Evolutionary conservation across 1,140 invertebrate genomes (phyloP), one percentile per base, ranked within the genome.

Genomic region (Anastatus disparis): DNA sequence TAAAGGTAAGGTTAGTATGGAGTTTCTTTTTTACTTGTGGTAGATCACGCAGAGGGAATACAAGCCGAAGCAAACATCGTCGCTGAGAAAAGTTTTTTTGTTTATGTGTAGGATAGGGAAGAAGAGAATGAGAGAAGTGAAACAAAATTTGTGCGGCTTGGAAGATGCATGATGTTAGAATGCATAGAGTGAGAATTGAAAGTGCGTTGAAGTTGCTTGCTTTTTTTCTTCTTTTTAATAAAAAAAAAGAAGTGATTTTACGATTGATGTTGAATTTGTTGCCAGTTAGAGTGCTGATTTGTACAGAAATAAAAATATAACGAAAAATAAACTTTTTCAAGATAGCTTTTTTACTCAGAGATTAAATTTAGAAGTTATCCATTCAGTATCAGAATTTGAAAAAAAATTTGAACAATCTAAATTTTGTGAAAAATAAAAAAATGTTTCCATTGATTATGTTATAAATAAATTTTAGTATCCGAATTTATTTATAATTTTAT

Each of bases 1-100:
- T 48, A 15, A 29, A 52, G 24, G 24, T 2, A 29, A 35, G 31
- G 22, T 50, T 15, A n/a, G n/a, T n/a, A n/a, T n/a, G n/a, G n/a
- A n/a, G n/a, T n/a, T n/a, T n/a, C n/a, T n/a, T n/a, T n/a, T n/a
- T n/a, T n/a, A n/a, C n/a, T n/a, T n/a, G n/a, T n/a, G n/a, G n/a
- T n/a, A 10, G 10, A 35, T 35, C 31, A 10, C 31, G 31, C 20
- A 17, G 26, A 61, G 58, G 40, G 40, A 61, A 42, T 8, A 61
- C 17, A 46, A 15, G n/a, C 9, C 1, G 35, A 9, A 29, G 40
- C 1, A 22, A 6, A 44, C n/a, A 15, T 17, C 42, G 42, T 10
- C 12, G n/a, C 42, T 8, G 42, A 3, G 42, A 42, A 61, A 61
- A 61, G 22, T 61, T 61, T 61, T n/a, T n/a, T 61, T 31, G 40